Percentiles rank a stretch among this genome's conserved stretches.
phyloP scores from a whole-genome alignment of 2,888 invertebrate species.

The Drosophila sordidula region DNA sequence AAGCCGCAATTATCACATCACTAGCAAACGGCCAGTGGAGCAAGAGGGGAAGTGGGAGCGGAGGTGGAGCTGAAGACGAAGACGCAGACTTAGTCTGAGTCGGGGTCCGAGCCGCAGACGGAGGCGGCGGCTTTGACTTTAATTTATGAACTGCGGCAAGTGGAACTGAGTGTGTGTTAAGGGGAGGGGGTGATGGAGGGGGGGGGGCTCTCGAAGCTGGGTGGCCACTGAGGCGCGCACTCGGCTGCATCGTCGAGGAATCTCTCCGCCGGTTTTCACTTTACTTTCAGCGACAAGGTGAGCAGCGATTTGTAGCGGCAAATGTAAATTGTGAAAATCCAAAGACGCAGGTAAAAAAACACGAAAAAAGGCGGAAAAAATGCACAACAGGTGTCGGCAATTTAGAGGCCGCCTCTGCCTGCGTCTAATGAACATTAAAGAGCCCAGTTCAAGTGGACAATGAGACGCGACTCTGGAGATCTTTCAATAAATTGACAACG shows the following conservation, averaged over 20 bases:
- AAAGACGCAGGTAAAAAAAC: conserved; percentile 46
- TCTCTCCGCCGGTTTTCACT: conserved; percentile 54
- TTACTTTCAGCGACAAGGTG: conserved; percentile 46
- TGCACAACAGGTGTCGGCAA: conserved; percentile 56
- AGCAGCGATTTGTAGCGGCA: conserved; percentile 61
- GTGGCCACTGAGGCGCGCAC: conserved; percentile 59
- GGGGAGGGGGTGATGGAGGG: too few relatives aligned
- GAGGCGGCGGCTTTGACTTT: conserved; percentile 56
- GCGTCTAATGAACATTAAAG: conserved; percentile 26
- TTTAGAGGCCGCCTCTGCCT: conserved; percentile 22
- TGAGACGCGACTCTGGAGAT: neutral
- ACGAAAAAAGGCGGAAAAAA: conserved; percentile 12
- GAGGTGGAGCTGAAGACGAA: conserved; percentile 9
- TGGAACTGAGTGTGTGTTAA: conserved; percentile 28
- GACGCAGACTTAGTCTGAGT: conserved; percentile 10
- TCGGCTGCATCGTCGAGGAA: conserved; percentile 48
- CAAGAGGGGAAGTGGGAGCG: conserved; percentile 13
- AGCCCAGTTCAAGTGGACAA: conserved; percentile 3
- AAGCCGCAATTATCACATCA: conserved; percentile 79
- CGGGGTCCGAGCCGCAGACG: conserved; percentile 11
- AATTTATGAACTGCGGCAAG: conserved; percentile 75
- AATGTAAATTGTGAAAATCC: conserved; percentile 38
- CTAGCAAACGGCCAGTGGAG: conserved; percentile 36
- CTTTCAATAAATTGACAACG: conserved; percentile 82
- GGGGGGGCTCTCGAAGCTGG: conserved; percentile 23